Evolutionary conservation across 2,888 invertebrate species (phyloP).

Genomic region (Polymixis flavicincta): DNA sequence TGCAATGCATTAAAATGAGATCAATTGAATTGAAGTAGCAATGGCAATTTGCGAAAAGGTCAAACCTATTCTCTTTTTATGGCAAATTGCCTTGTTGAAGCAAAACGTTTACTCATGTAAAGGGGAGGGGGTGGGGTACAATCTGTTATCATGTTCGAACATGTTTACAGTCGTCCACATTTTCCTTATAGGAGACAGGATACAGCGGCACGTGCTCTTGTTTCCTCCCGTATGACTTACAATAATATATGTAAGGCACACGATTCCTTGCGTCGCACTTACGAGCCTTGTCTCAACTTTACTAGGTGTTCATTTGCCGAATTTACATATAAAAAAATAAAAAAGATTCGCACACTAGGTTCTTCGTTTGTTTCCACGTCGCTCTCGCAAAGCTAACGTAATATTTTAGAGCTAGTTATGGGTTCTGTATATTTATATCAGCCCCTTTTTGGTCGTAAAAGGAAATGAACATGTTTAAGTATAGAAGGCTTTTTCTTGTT

Average conservation of each 20-base stretch:
- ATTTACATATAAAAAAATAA: slow-evolving; percentile 51
- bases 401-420: slow-evolving; percentile 49
- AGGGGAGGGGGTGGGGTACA: neutral
- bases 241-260: slow-evolving; percentile 28
- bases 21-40: neutral
- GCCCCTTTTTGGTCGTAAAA: slow-evolving; percentile 44
- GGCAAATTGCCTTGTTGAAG: slow-evolving; percentile 1
- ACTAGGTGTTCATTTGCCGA: slow-evolving; percentile 40
- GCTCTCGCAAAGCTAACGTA: slow-evolving; percentile 41
- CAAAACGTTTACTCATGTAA: slow-evolving; percentile 19
- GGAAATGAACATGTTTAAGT: slow-evolving; percentile 46
- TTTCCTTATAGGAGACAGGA: slow-evolving; percentile 29
- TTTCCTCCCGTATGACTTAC: slow-evolving; percentile 6
- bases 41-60: slow-evolving; percentile 19
- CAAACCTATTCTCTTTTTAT: slow-evolving; percentile 2
- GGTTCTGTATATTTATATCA: slow-evolving; percentile 43
- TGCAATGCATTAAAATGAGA: neutral
- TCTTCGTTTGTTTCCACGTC: slow-evolving; percentile 35
- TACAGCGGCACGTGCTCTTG: slow-evolving; percentile 28
- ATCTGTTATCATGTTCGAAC: slow-evolving; percentile 37
- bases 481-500: slow-evolving; percentile 26
- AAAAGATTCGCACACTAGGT: slow-evolving; percentile 36
- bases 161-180: slow-evolving; percentile 35
- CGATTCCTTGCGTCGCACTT: slow-evolving; percentile 37
- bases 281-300: slow-evolving; percentile 51